Percentiles rank a stretch among this genome's conserved stretches.
Conservation (phyloP, 2,888 invertebrate genomes). For the Cephus nigrinus region DNA sequence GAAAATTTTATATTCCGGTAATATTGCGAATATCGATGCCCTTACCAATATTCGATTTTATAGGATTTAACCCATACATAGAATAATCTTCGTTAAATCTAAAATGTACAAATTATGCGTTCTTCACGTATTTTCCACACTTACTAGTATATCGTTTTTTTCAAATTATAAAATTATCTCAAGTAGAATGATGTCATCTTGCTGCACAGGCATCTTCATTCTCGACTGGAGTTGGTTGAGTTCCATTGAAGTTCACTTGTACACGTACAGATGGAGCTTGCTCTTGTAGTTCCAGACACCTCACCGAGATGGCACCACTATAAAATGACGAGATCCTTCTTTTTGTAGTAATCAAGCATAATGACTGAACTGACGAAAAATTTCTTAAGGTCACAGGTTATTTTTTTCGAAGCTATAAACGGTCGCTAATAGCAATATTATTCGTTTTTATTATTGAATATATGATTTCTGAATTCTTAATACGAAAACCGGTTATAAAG, state of each 20-base stretch:
- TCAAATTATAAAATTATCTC: not conserved
- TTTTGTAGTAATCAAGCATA: not conserved
- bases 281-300: not conserved
- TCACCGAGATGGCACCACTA: not conserved
- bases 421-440: not conserved
- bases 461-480: not conserved
- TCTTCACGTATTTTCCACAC: not conserved
- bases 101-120: not conserved
- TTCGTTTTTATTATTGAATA: not conserved
- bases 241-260: not conserved
- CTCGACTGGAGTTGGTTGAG: not conserved
- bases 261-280: not conserved
- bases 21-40: not conserved
- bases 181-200: not conserved
- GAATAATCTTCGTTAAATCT: not conserved
- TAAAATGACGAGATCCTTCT: not conserved
- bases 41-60: not conserved
- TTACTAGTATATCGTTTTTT: not conserved
- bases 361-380: not conserved
- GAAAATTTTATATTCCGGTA: not conserved
- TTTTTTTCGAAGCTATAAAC: not conserved
- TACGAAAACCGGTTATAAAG: not conserved
- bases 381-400: not conserved
- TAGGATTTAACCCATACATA: not conserved
- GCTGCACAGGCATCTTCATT: not conserved